These are phyloP conservation scores for Dilophus febrilis DNA, from an alignment of 2,888 invertebrate genomes.

Conservation along the genomic window DNA sequence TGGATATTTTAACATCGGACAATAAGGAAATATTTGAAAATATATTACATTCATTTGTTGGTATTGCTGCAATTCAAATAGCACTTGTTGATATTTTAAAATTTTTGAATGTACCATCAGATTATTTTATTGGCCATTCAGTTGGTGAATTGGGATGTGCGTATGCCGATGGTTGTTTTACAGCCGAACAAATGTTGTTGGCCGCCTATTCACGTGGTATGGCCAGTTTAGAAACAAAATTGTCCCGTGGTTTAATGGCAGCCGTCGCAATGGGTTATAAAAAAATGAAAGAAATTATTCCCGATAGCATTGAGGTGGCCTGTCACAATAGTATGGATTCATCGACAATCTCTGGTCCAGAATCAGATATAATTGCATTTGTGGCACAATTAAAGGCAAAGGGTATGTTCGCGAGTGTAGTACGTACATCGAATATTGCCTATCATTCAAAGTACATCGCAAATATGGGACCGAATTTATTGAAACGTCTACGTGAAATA, in stretches of 20 bases:
- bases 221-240: slow-evolving; percentile 44
- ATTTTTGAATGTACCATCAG: slow-evolving; percentile 32
- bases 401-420: slow-evolving; percentile 56
- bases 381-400: slow-evolving; percentile 42
- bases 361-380: slow-evolving; percentile 41
- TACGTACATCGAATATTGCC: slow-evolving; percentile 64
- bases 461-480: slow-evolving; percentile 45
- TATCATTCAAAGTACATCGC: slow-evolving; percentile 68
- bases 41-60: slow-evolving; percentile 53
- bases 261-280: slow-evolving; percentile 48
- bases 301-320: slow-evolving; percentile 56
- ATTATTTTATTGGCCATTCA: slow-evolving; percentile 53
- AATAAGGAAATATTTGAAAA: slow-evolving; percentile 48
- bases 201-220: slow-evolving; percentile 61
- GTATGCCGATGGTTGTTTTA: slow-evolving; percentile 39
- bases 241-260: slow-evolving; percentile 62
- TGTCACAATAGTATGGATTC: slow-evolving; percentile 53
- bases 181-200: slow-evolving; percentile 62
- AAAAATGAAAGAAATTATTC: slow-evolving; percentile 29
- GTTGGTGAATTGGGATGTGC: slow-evolving; percentile 73
- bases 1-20: slow-evolving; percentile 39
- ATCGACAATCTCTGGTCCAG: slow-evolving; percentile 69
- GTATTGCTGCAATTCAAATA: slow-evolving; percentile 52
- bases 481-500: slow-evolving; percentile 41
- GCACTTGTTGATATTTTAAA: slow-evolving; percentile 37